Base-by-base conservation (phyloP, 2,888 invertebrate genomes). In the Napeogenes sylphis region DNA sequence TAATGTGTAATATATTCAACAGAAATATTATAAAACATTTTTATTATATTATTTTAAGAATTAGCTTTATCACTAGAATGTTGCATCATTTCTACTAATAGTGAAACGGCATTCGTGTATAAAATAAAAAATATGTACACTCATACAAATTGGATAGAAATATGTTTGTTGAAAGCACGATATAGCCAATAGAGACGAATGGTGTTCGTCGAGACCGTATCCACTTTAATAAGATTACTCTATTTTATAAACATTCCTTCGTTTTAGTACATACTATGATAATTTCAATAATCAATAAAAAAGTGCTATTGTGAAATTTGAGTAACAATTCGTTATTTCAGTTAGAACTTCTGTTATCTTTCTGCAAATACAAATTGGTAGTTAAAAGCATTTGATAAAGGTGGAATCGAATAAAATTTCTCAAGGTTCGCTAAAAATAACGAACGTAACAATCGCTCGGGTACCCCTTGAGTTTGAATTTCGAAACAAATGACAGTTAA, bases 401-500 rank as follows among this genome's bases (percentile, higher is more conserved):
- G 59, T 42, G 51, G 57, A 60, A 64, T 61, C 56, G 13, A 45
- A 64, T 58, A 58, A 58, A 62, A 62, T 62, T 58, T 64, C 30
- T 13, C 12, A 14, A 61, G 54, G 38, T 46, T 61, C 57, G 58
- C 47, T 56, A 55, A 60, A 60, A 63, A 61, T 63, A 59, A 62
- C 61, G 42, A 64, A 61, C 58, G 61, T 69, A 68, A 68, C 54
- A 63, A 66, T 51, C 56, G 61, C 55, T 56, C 62, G 58, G 47
- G 21, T 55, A 32, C 55, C 62, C 58, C 58, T 61, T 56, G 58
- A 55, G 53, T 67, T 58, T 60, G 64, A 61, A 62, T 62, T 62
- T 46, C 61, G 55, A 59, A 58, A 61, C 65, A 61, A 67, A 65
- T 65, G 62, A 68, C 64, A 58, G 62, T 56, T 67, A 64, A 65